These are phyloP conservation scores for Python bivittatus DNA, from an alignment of 2,113 vertebrate genomes.

Conservation along the genomic window DNA sequence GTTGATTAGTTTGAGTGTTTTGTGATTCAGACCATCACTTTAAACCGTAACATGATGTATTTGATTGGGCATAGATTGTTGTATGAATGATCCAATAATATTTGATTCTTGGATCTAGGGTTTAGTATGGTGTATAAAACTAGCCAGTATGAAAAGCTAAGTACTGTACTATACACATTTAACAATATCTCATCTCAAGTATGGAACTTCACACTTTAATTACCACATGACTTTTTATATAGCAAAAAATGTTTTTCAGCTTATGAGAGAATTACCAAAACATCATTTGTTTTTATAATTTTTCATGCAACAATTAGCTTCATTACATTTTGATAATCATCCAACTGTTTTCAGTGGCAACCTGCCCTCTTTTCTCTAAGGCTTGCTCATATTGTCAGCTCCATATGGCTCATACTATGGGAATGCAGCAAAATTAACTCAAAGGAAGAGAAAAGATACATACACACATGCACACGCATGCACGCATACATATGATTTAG, in stretches of 20 bases:
- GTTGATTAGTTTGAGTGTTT: background rate
- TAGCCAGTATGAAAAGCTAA: background rate
- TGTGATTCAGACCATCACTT: background rate
- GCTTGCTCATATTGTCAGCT: background rate
- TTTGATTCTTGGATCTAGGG: background rate
- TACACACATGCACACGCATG: background rate
- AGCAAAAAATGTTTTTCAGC: background rate
- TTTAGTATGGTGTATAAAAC: background rate
- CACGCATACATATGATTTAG: background rate
- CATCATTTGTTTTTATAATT: background rate
- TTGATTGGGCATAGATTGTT: background rate
- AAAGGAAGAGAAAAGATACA: background rate
- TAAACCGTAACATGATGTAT: background rate
- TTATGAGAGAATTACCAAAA: background rate
- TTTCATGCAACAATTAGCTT: slow-evolving; percentile 2
- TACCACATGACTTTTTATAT: background rate
- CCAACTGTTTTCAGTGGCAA: background rate
- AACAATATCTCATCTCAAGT: background rate
- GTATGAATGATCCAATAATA: background rate
- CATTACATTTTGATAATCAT: background rate
- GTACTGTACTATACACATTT: background rate
- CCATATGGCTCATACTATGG: slow-evolving; percentile 7
- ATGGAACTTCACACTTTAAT: background rate
- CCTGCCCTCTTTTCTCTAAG: background rate
- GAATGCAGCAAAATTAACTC: background rate